phyloP scores from a whole-genome alignment of 1,140 invertebrate genomes.

The Daktulosphaira vitifoliae region DNA sequence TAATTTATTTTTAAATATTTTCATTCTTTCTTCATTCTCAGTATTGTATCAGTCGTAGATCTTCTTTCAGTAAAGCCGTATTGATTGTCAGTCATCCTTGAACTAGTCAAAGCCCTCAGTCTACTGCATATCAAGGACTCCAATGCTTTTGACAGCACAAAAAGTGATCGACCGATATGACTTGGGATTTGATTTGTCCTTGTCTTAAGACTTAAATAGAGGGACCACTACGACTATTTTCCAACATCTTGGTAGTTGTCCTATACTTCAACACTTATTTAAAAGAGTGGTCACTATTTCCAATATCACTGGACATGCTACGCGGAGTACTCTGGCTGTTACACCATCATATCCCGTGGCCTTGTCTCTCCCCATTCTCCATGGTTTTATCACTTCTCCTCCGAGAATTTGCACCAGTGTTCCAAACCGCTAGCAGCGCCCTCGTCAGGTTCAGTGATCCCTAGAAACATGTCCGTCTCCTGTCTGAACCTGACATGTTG shows the following conservation, averaged over 20 bases:
- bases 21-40: no score
- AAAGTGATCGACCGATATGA: background rate
- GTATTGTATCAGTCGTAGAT: constrained; percentile 37
- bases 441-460: no score
- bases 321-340: background rate
- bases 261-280: background rate
- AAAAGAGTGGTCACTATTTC: background rate
- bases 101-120: background rate
- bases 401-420: no score
- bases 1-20: no score
- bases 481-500: no score
- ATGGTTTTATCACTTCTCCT: background rate
- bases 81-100: background rate
- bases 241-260: background rate
- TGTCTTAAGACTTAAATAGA: background rate
- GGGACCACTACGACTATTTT: background rate
- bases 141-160: background rate
- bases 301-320: background rate
- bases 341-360: background rate
- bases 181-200: background rate
- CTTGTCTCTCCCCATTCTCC: background rate
- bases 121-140: background rate
- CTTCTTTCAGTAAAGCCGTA: background rate
- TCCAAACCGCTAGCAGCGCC: no score
- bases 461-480: no score